Conservation (phyloP, 2,888 invertebrate genomes). For the Psococerastis gibbosa region DNA sequence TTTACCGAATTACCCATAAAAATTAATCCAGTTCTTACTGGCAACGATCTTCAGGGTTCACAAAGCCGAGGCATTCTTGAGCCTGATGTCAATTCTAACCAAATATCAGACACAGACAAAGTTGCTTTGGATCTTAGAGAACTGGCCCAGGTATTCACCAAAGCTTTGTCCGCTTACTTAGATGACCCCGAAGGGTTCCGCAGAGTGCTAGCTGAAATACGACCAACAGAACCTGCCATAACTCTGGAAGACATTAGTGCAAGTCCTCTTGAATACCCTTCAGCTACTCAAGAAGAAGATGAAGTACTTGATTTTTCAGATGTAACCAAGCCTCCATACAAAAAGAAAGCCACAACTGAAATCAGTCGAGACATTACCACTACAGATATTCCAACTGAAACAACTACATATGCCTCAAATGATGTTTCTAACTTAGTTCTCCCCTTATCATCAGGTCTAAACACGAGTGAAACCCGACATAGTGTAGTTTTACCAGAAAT, state of each 20-base stretch:
- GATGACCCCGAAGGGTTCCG: conserved; percentile 68
- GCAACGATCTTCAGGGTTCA: conserved; percentile 35
- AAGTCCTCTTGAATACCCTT: conserved; percentile 30
- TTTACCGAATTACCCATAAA: conserved; percentile 2
- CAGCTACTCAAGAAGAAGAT: conserved; percentile 44
- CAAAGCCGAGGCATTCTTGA: conserved; percentile 35
- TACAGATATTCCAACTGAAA: conserved; percentile 18
- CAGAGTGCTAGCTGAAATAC: conserved; percentile 50
- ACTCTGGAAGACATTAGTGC: conserved; percentile 25
- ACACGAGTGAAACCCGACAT: conserved; percentile 24
- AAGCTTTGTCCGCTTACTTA: conserved; percentile 61
- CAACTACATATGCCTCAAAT: conserved; percentile 24
- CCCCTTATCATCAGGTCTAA: conserved; percentile 19
- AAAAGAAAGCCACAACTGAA: conserved; percentile 21
- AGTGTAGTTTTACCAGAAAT: conserved; percentile 17
- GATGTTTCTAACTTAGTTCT: conserved; percentile 17
- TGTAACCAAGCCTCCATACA: conserved; percentile 28
- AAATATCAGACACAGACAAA: conserved; percentile 4
- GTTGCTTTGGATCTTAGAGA: conserved; percentile 35
- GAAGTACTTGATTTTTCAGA: conserved; percentile 64
- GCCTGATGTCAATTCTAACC: conserved; percentile 11
- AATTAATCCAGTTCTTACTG: conserved; percentile 12
- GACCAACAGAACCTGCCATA: conserved; percentile 51
- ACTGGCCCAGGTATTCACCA: conserved; percentile 66
- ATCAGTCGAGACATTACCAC: conserved; percentile 17